Evolutionary conservation across 2,888 invertebrate species (phyloP), one percentile per base, ranked within the genome.

Genomic region (Caenorhabditis macrosperma): DNA sequence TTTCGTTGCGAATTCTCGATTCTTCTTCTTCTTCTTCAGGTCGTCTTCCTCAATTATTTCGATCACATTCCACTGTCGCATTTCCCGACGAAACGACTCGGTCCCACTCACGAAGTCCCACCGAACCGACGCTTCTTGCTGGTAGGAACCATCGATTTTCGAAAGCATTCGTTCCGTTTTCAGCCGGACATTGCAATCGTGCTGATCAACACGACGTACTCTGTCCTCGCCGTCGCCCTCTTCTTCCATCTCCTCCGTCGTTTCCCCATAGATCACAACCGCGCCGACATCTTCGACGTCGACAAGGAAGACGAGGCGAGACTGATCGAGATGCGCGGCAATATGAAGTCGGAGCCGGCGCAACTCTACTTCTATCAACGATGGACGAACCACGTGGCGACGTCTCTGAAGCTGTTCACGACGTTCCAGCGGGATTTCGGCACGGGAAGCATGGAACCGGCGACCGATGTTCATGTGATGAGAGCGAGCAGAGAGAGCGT

Each of bases 381-480:
- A 38, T 55, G 74, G 28, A 74, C 74, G 10, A 64, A 38, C 24
- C 74, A 74, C 52, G 64, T 74, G 57, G 30, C 74, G 10, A 74
- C 74, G 35, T 28, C 74, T 17, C 5, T 26, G 15, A 74, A 74
- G 28, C 22, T 74, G 15, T 4, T 15, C 1, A 4, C 64, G 10
- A 64, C 74, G 7, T 64, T 74, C 15, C 48, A 33, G 22, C 26
- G 64, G 24, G 74, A 74, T 59, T 74, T 74, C 30, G 17, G 6
- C 12, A 38, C 15, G 4, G 44, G 44, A 44, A 17, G 44, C n/a
- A n/a, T n/a, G n/a, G n/a, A n/a, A n/a, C n/a, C n/a, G n/a, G n/a
- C n/a, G n/a, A n/a, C n/a, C n/a, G n/a, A n/a, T n/a, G n/a, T n/a
- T n/a, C n/a, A n/a, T n/a, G n/a, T 17, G 17, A 17, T 28, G 24